Evolutionary conservation across 2,797 vertebrate species (phyloP), one percentile per base, ranked within the genome.

Genomic region (Hephaestus fuliginosus): DNA sequence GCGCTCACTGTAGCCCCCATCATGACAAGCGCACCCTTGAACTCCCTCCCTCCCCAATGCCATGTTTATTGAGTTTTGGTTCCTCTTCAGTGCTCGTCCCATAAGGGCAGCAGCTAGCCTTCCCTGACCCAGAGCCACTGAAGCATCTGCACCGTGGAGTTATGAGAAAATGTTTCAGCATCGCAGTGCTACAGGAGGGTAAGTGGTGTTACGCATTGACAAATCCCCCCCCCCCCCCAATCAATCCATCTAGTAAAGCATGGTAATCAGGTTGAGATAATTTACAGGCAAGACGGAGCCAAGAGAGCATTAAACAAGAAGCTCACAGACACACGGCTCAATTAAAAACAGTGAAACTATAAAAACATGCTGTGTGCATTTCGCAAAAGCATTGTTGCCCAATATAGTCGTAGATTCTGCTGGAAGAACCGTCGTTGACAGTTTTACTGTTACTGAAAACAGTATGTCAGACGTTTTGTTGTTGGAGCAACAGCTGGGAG

Each of bases 21-120:
- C 93, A 88, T 92, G 91, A 95, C 94, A 91, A 92, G 90, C 87
- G 85, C 89, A 88, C 91, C 91, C 93, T 92, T 92, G 90, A 93
- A 94, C 92, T 84, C 83, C 70, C 78, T 48, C 82, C 80, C 74
- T 68, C 58, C 36, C 71, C 84, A 20, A 25, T 46, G 83, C 80
- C 18, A 52, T 91, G 91, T 94, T 94, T 95, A 95, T 95, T 94
- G 91, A 92, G 91, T 93, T 94, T 92, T 91, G 90, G 94, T 95
- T 95, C 93, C 92, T 93, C 91, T 88, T 92, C 88, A 88, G 76
- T 93, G 92, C 82, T 68, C 43, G 51, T 90, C 90, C 89, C 91
- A 91, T 92, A 87, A 86, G 91, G 89, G 83, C 72, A 63, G 67
- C 58, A 53, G 77, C 80, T 65, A 78, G 82, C 83, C 72, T 75